phyloP scores from a whole-genome alignment of 2,113 vertebrate species.

The Panthera tigris region DNA sequence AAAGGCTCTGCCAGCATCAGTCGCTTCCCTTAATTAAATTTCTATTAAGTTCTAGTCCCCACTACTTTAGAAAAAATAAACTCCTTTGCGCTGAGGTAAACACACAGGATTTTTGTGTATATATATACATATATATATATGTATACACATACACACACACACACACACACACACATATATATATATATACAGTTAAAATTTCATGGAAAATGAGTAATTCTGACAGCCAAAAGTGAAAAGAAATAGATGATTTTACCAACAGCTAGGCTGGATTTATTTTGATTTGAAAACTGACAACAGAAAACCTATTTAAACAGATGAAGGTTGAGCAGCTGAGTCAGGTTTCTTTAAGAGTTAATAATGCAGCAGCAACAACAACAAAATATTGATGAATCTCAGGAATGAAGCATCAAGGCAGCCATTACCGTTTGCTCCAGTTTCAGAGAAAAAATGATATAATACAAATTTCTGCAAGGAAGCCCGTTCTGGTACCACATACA shows the following conservation, averaged over 20 bases:
- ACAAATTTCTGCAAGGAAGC: background rate
- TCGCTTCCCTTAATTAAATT: background rate
- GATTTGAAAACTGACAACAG: slow-evolving; percentile 45
- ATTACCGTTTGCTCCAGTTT: background rate
- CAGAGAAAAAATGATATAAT: background rate
- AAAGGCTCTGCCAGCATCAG: background rate
- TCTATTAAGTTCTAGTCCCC: background rate
- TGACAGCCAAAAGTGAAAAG: background rate
- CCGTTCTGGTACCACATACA: background rate
- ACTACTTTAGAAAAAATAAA: background rate
- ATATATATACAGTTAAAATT: background rate
- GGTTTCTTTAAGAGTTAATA: slow-evolving; percentile 18
- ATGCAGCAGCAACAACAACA: background rate
- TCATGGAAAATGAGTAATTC: background rate
- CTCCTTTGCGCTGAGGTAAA: background rate
- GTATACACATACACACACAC: rapidly evolving
- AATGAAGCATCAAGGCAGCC: background rate
- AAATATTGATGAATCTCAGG: background rate
- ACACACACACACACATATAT: no score
- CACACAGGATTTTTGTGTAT: background rate
- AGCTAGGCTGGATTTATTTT: slow-evolving; percentile 49
- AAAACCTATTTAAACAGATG: slow-evolving; percentile 32
- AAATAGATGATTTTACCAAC: background rate
- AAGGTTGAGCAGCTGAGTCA: slow-evolving; percentile 27
- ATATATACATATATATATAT: background rate